A percentile compares a stretch with the other conserved stretches of the same genome.
These are phyloP conservation scores for Drosophila anomelani DNA, from an alignment of 2,888 invertebrate genomes.

Conservation along the genomic window DNA sequence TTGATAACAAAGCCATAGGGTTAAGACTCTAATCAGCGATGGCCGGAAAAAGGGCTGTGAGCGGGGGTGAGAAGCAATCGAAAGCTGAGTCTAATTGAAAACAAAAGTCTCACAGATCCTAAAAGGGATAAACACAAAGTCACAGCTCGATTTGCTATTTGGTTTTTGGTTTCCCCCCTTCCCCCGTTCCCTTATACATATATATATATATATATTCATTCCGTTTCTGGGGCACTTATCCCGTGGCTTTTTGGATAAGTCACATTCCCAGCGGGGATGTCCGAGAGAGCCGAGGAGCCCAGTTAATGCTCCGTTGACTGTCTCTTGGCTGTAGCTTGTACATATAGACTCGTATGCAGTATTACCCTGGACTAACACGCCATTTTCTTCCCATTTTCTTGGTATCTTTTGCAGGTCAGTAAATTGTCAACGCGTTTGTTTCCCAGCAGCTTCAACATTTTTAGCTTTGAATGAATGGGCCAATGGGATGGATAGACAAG, in stretches of 20 bases:
- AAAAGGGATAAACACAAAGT: conserved; percentile 16
- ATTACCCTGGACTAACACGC: conserved; percentile 28
- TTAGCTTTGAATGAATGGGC: conserved; percentile 18
- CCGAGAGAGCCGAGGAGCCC: conserved; percentile 7
- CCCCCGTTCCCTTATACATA: neutral
- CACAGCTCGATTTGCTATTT: conserved; percentile 18
- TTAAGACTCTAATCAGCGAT: conserved; percentile 18
- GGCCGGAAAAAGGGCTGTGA: conserved; percentile 12
- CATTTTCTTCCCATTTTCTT: conserved; percentile 41
- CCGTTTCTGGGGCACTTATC: conserved; percentile 15
- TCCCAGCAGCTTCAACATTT: conserved; percentile 13
- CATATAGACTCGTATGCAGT: conserved; percentile 1
- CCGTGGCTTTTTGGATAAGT: conserved; percentile 20
- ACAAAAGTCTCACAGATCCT: conserved; percentile 15
- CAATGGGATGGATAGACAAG: conserved; percentile 8
- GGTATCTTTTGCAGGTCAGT: conserved; percentile 62
- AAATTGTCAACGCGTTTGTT: conserved; percentile 37
- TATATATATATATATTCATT: conserved; percentile 1
- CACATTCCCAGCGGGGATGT: conserved; percentile 15
- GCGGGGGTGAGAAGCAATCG: conserved; percentile 5
- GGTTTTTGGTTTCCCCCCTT: conserved; percentile 1
- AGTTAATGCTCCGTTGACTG: conserved; percentile 5
- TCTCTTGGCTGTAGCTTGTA: neutral
- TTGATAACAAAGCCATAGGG: conserved; percentile 12
- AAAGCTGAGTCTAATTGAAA: conserved; percentile 21